phyloP scores from a whole-genome alignment of 2,113 vertebrate genomes.

The Eptesicus fuscus region DNA sequence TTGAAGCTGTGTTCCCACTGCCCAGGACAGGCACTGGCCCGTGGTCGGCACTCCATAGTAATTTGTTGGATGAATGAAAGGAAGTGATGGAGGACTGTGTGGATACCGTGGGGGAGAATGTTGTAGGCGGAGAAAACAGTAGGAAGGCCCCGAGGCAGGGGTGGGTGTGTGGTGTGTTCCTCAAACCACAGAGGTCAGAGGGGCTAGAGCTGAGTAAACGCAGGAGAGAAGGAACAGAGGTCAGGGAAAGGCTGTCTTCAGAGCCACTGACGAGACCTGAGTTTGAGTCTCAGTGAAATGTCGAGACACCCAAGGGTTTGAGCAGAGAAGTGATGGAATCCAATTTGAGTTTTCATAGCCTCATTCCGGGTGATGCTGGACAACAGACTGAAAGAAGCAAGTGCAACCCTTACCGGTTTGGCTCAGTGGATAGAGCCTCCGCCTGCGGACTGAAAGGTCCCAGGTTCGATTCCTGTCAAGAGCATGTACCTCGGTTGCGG shows the following conservation, averaged over 20 bases:
- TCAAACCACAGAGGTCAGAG: neutral
- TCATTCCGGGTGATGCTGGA: neutral
- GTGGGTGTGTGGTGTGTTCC: neutral
- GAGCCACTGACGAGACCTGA: neutral
- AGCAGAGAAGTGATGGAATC: neutral
- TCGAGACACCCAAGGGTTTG: neutral
- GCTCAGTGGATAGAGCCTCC: too few relatives aligned
- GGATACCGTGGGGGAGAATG: neutral
- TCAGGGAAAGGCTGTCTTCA: neutral
- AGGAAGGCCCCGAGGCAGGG: neutral
- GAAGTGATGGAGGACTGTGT: neutral
- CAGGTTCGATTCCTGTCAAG: too few relatives aligned
- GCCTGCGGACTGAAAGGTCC: too few relatives aligned
- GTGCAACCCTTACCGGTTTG: too few relatives aligned
- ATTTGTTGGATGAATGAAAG: neutral
- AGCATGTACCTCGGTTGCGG: too few relatives aligned
- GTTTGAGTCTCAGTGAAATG: neutral
- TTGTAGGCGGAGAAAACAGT: neutral
- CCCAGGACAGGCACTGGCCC: neutral
- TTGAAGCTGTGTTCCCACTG: neutral
- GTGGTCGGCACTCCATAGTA: neutral
- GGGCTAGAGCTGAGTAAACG: neutral
- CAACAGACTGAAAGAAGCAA: neutral
- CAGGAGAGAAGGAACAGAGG: neutral
- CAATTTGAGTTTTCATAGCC: neutral